Evolutionary conservation across 2,888 invertebrate species (phyloP).

Genomic region (Boloria euphrosyne): DNA sequence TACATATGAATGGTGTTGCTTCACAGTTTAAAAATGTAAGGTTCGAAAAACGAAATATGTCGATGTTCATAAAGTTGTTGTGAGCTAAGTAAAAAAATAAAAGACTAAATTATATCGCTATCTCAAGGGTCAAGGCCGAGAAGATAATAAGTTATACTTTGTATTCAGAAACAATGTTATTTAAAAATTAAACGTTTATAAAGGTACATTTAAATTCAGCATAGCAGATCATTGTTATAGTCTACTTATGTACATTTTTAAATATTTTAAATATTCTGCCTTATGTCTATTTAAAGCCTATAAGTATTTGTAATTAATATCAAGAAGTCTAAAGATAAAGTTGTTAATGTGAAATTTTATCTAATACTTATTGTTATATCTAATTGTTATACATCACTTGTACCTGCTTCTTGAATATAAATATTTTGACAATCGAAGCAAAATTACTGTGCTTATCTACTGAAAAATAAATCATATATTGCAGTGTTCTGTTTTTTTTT

Average conservation of each 20-base stretch:
- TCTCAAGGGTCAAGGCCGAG: too few relatives aligned
- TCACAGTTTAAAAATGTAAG: too few relatives aligned
- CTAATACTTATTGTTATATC: constrained; percentile 52
- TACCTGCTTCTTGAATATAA: constrained; percentile 78
- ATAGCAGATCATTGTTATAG: background rate
- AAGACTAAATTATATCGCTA: too few relatives aligned
- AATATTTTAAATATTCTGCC: constrained; percentile 16
- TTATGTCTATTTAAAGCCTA: constrained; percentile 23
- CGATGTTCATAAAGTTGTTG: too few relatives aligned
- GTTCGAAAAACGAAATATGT: too few relatives aligned
- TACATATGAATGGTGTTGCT: too few relatives aligned
- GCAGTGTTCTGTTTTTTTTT: constrained; percentile 57
- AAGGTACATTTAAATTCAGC: too few relatives aligned
- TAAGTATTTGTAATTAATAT: constrained; percentile 37
- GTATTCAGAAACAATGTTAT: too few relatives aligned
- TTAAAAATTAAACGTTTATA: too few relatives aligned
- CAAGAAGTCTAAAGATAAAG: constrained; percentile 52
- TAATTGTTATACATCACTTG: constrained; percentile 79
- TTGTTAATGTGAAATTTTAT: constrained; percentile 53
- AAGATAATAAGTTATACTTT: too few relatives aligned
- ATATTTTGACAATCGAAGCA: constrained; percentile 81
- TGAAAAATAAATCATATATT: constrained; percentile 80
- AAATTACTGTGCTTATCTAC: constrained; percentile 81
- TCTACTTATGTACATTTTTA: background rate
- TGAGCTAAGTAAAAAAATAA: too few relatives aligned